These are phyloP conservation scores for Mythimna loreyi DNA, from an alignment of 2,888 invertebrate species.

Conservation along the genomic window DNA sequence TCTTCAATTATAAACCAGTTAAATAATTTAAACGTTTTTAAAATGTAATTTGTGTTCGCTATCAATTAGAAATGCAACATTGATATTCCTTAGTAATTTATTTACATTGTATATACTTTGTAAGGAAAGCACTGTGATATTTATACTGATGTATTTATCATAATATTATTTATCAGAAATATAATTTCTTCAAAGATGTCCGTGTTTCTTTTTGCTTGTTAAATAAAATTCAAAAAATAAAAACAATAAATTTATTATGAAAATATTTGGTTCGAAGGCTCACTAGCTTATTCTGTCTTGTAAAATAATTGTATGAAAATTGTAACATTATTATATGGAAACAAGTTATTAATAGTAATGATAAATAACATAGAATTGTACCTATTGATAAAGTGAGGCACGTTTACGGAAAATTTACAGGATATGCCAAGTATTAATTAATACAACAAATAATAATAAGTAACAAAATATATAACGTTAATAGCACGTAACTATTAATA, in stretches of 20 bases:
- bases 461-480: conserved; percentile 55
- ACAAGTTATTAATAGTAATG: conserved; percentile 49
- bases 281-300: conserved; percentile 58
- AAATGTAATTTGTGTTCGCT: conserved; percentile 20
- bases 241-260: conserved; percentile 73
- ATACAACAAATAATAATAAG: conserved; percentile 49
- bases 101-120: conserved; percentile 23
- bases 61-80: conserved; percentile 7
- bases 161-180: conserved; percentile 42
- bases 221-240: conserved; percentile 57
- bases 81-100: conserved; percentile 11
- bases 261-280: conserved; percentile 67
- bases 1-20: conserved; percentile 2
- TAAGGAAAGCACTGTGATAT: conserved; percentile 57
- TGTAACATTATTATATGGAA: conserved; percentile 35
- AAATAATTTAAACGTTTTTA: conserved; percentile 9
- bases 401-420: conserved; percentile 62
- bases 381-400: conserved; percentile 51
- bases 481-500: conserved; percentile 46
- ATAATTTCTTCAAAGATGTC: conserved; percentile 35
- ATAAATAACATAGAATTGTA: conserved; percentile 58
- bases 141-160: conserved; percentile 27
- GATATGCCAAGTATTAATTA: conserved; percentile 43
- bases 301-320: conserved; percentile 50
- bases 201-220: conserved; percentile 24